Base-by-base conservation (phyloP, 30 jellyfish, hydroid and myxozoan genomes). In the Pelagia noctiluca region DNA sequence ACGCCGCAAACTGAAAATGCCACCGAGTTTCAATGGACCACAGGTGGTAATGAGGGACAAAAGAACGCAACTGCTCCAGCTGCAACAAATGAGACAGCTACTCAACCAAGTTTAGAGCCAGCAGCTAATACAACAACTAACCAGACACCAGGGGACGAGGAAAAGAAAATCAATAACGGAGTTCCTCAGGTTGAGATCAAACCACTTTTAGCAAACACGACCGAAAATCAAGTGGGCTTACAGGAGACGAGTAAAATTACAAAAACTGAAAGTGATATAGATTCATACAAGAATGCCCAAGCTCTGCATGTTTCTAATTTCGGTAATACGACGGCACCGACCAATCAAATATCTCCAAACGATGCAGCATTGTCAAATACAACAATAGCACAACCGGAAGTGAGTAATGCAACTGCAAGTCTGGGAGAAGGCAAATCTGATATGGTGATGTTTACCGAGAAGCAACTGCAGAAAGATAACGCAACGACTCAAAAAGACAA, bases 1-100 rank as follows among this genome's bases (percentile, higher is more conserved):
- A n/a, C n/a, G n/a, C n/a, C n/a, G 68, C 68, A 52, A 52, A 30
- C 21, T 8, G 68, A 52, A 52, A 52, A 52, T 19, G 12, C 68
- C 16, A 52, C 68, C 30, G 68, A 52, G 26, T 52, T 52, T 52
- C 68, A 52, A 52, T 52, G 68, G 68, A 52, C 68, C 12, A 52
- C 68, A 4, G 21, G 21, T 8, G 68, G 21, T 3, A 52, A 19
- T 52, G 21, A 52, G 16, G 26, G 30, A 52, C 68, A 50, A 8
- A 42, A 50, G 0, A 49, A 25, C 29, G 42, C 90, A 0, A 34
- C 42, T 30, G 42, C n/a, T 2, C 48, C 71, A 50, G 2, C 16
- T 52, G 26, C 68, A 52, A 52, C 30, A 3, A 52, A 19, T 19
- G 57, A 42, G 16, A 16, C 57, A 8, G 68, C 68, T 3, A 8